Percentiles rank a stretch among this genome's conserved stretches.
Evolutionary conservation across 2,888 invertebrate genomes (phyloP).

Genomic region (Boloria euphrosyne): DNA sequence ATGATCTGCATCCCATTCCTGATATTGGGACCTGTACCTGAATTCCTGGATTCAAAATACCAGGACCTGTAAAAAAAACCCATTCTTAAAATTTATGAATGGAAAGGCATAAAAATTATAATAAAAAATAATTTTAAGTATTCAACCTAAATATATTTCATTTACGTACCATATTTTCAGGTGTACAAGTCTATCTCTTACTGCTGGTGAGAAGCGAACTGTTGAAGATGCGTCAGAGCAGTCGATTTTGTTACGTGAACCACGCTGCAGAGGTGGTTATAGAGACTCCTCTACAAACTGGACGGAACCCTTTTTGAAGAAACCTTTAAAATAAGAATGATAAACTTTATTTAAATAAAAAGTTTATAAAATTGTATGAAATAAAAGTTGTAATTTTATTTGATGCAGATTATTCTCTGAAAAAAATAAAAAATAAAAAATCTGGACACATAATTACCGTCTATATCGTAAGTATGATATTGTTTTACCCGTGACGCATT

Average conservation of each 20-base stretch:
- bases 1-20: too few species aligned
- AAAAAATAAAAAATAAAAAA: too few species aligned
- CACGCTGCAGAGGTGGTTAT: slow-evolving; percentile 43
- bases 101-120: neutral
- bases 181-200: slow-evolving; percentile 47
- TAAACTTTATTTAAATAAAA: too few species aligned
- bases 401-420: too few species aligned
- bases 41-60: too few species aligned
- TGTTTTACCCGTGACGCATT: slow-evolving; percentile 14
- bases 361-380: too few species aligned
- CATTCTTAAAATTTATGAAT: too few species aligned
- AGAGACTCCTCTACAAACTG: slow-evolving; percentile 35
- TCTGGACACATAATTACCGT: too few species aligned
- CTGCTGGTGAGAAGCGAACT: slow-evolving; percentile 48
- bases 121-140: neutral
- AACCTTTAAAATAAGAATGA: neutral
- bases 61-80: too few species aligned
- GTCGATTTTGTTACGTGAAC: slow-evolving; percentile 45
- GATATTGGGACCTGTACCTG: too few species aligned
- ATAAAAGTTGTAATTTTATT: too few species aligned
- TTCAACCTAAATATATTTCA: neutral
- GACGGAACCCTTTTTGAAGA: slow-evolving; percentile 39
- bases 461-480: neutral
- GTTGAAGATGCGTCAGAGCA: slow-evolving; percentile 41
- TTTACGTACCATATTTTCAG: slow-evolving; percentile 37